Conservation (phyloP, 2,113 vertebrate genomes). For the Myotis yumanensis region DNA sequence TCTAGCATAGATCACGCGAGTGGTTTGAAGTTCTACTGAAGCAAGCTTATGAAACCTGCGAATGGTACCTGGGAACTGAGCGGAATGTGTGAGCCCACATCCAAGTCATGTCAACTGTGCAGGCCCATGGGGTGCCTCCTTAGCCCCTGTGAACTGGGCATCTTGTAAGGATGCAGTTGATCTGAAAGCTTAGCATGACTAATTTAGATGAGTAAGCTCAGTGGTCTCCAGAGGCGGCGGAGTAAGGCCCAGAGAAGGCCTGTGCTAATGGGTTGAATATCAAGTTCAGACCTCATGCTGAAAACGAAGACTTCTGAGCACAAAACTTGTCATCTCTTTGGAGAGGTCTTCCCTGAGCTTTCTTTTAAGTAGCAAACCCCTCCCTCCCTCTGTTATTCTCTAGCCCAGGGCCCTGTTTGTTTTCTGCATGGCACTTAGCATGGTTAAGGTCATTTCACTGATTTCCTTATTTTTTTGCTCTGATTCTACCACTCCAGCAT, state of each 20-base stretch:
- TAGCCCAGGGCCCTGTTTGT: not conserved
- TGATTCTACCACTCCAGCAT: not conserved
- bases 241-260: not conserved
- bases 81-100: not conserved
- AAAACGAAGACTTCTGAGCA: not conserved
- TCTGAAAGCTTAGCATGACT: not conserved
- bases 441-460: not conserved
- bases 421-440: not conserved
- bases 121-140: not conserved
- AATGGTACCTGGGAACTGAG: not conserved
- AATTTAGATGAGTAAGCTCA: not conserved
- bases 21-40: not conserved
- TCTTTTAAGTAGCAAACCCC: not conserved
- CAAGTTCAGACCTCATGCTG: not conserved
- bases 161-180: too few relatives aligned
- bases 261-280: not conserved
- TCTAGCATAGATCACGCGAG: not conserved
- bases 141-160: not conserved
- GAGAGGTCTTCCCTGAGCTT: not conserved
- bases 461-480: not conserved
- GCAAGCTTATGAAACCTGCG: too few relatives aligned
- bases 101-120: not conserved
- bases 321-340: not conserved
- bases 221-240: not conserved
- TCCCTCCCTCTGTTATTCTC: not conserved